Evolutionary conservation across 2,113 vertebrate species (phyloP), one percentile per base, ranked within the genome.

Genomic region (Pimephales promelas): DNA sequence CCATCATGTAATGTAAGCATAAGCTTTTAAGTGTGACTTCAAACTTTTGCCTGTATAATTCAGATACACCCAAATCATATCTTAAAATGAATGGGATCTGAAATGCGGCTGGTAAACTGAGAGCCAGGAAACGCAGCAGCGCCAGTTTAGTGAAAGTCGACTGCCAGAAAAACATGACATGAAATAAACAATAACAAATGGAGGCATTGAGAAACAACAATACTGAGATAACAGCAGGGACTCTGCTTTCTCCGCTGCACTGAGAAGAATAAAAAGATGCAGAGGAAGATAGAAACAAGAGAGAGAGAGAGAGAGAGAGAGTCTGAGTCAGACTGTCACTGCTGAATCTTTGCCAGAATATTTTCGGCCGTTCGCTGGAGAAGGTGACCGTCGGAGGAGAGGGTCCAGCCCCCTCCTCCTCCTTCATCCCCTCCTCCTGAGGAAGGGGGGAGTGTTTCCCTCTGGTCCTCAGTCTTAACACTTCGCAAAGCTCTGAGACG

Each of bases 401-500:
- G 64, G 59, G 86, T 87, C 82, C 84, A 26, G 76, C 79, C 43
- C 34, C 76, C 89, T 61, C 82, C 84, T 81, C 86, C 43, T 61
- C 52, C 75, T 77, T 54, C 89, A 47, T 79, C 68, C 40, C 82
- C 68, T 83, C 79, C 84, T 90, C 88, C 86, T 86, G 82, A 89
- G 76, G 90, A 89, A 90, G 88, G 86, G 45, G 88, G 90, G 89
- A 89, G 91, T 90, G 90, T 79, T 87, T 89, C 87, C 70, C 82
- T 54, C 83, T 85, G 61, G 81, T 90, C 89, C 84, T 82, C 87
- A 84, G 68, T 78, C 89, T 94, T 93, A 94, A 93, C 91, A 88
- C 86, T 81, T 86, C 8, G 49, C 85, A 56, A 88, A 90, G 89
- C 52, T 77, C 88, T 88, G 85, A 88, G 83, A 82, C 62, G 88